phyloP scores from a whole-genome alignment of 2,888 invertebrate species.

The Campoplex capitator region DNA sequence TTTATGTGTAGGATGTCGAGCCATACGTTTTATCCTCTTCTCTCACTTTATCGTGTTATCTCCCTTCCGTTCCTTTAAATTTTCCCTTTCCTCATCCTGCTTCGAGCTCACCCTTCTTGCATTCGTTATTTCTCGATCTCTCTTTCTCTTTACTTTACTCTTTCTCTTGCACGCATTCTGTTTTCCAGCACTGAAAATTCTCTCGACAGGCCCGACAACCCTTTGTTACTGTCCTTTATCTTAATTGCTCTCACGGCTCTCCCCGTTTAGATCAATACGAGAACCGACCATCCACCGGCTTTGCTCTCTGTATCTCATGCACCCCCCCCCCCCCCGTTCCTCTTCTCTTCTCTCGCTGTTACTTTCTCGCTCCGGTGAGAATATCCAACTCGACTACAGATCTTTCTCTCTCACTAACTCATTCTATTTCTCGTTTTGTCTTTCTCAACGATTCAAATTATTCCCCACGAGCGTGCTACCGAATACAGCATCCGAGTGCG shows the following conservation, averaged over 20 bases:
- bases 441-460: conserved; percentile 77
- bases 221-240: conserved; percentile 84
- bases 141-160: conserved; percentile 7
- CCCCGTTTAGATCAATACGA: conserved; percentile 83
- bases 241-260: conserved; percentile 83
- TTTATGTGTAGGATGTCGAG: conserved; percentile 23
- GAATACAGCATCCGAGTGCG: conserved; percentile 33
- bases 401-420: conserved; percentile 56
- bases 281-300: conserved; percentile 70
- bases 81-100: conserved; percentile 8
- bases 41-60: conserved; percentile 64
- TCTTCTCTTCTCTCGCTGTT: conserved; percentile 16
- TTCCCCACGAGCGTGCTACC: conserved; percentile 72
- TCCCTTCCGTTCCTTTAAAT: conserved; percentile 41
- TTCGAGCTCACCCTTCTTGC: conserved; percentile 26
- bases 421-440: conserved; percentile 64
- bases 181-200: conserved; percentile 71
- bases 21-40: conserved; percentile 53
- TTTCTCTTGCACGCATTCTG: conserved; percentile 44
- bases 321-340: neutral
- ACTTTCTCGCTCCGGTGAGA: conserved; percentile 9
- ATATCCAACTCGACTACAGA: conserved; percentile 38
- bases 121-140: conserved; percentile 57
- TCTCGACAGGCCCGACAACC: conserved; percentile 78
- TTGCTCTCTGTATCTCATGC: conserved; percentile 42